Percentiles rank a stretch among this genome's conserved stretches.
These are phyloP conservation scores for Lasioglossum vierecki DNA, from an alignment of 2,888 invertebrate genomes.

Conservation along the genomic window DNA sequence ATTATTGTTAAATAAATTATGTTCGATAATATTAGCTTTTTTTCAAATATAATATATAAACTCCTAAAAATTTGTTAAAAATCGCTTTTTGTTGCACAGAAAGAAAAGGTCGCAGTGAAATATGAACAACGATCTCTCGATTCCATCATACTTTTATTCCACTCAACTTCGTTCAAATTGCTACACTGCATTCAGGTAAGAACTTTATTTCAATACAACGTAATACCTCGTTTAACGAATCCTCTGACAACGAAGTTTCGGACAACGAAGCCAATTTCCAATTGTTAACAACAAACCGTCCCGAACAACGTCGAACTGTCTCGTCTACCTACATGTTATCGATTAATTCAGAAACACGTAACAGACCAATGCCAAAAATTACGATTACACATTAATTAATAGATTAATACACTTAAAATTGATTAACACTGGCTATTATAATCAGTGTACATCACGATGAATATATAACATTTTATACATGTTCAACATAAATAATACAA, in stretches of 20 bases:
- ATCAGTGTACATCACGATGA: neutral
- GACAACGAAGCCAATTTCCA: neutral
- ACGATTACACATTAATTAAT: neutral
- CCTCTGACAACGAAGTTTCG: neutral
- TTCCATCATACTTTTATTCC: too few relatives aligned
- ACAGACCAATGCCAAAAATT: neutral
- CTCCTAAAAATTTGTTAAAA: neutral
- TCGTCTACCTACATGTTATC: neutral
- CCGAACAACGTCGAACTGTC: neutral
- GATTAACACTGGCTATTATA: neutral
- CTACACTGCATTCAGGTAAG: neutral
- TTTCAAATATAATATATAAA: neutral
- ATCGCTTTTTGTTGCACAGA: neutral
- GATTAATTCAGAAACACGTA: neutral
- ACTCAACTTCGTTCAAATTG: neutral
- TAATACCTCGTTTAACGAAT: neutral
- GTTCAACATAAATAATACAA: neutral
- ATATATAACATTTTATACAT: neutral
- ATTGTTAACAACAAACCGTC: neutral
- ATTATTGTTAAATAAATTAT: neutral
- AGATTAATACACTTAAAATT: neutral
- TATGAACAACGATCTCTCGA: too few relatives aligned
- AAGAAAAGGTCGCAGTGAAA: too few relatives aligned
- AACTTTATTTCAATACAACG: neutral
- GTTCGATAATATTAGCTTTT: neutral